phyloP scores from a whole-genome alignment of 2,113 vertebrate genomes.

The Vidua chalybeata region DNA sequence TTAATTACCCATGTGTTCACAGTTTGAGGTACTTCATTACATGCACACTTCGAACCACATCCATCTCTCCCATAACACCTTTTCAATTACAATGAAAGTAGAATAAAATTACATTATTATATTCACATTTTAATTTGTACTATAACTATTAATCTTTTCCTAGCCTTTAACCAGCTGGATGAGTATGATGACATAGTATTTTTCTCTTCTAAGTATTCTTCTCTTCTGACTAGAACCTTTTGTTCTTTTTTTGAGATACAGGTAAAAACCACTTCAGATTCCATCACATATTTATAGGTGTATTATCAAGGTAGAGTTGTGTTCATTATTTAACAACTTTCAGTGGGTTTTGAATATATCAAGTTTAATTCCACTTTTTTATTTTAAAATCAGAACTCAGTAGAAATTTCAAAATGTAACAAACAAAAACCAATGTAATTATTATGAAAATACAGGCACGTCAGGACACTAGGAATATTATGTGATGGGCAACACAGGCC shows the following conservation, averaged over 20 bases:
- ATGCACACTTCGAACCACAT: conserved; percentile 27
- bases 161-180: background rate
- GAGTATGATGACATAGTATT: background rate
- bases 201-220: background rate
- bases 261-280: background rate
- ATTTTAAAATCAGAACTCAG: background rate
- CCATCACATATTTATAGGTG: background rate
- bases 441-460: background rate
- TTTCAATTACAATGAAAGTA: conserved; percentile 47
- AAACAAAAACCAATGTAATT: background rate
- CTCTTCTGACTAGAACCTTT: background rate
- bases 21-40: conserved; percentile 47
- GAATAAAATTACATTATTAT: conserved; percentile 45
- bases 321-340: background rate
- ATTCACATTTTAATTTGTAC: conserved; percentile 46
- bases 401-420: background rate
- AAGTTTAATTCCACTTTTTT: background rate
- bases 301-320: background rate
- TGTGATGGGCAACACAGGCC: background rate
- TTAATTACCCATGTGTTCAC: conserved; percentile 53
- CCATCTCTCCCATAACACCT: conserved; percentile 37
- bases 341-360: background rate
- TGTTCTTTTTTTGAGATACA: background rate
- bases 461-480: background rate
- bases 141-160: conserved; percentile 42